Conservation (phyloP, 2,888 invertebrate species). For the Nemoura dubitans region DNA sequence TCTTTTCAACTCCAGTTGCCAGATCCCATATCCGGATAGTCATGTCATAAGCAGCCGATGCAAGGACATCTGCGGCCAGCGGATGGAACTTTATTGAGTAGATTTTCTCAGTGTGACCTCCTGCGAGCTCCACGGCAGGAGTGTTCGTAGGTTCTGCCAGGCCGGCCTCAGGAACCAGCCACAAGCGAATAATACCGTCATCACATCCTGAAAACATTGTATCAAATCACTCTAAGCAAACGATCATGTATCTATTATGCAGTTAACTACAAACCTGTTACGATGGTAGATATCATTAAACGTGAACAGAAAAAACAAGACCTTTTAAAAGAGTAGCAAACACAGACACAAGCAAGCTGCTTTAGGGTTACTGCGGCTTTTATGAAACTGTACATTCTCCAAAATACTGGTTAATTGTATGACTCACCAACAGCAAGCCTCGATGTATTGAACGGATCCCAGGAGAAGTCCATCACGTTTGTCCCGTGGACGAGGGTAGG, state of each 20-base stretch:
- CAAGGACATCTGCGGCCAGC: slow-evolving; percentile 83
- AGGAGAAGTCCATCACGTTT: slow-evolving; percentile 90
- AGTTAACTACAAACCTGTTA: too few species aligned
- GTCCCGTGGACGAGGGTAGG: slow-evolving; percentile 91
- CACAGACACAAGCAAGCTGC: too few species aligned
- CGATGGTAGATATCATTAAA: too few species aligned
- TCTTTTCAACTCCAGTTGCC: slow-evolving; percentile 68
- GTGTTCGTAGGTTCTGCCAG: slow-evolving; percentile 82
- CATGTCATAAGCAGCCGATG: slow-evolving; percentile 91
- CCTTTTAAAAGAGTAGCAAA: too few species aligned
- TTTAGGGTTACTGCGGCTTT: too few species aligned
- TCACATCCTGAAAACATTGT: slow-evolving; percentile 74
- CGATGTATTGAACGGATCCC: slow-evolving; percentile 89
- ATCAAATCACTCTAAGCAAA: not conserved
- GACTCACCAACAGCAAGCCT: slow-evolving; percentile 76
- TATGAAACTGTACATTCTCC: too few species aligned
- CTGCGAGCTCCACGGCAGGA: slow-evolving; percentile 71
- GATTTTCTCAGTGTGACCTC: slow-evolving; percentile 85
- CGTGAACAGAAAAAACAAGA: too few species aligned
- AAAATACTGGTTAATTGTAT: too few species aligned
- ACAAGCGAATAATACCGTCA: slow-evolving; percentile 83
- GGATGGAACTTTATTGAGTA: slow-evolving; percentile 93
- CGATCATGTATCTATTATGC: too few species aligned
- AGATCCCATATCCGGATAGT: slow-evolving; percentile 90
- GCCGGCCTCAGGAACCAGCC: slow-evolving; percentile 80